phyloP scores from a whole-genome alignment of 2,113 vertebrate species.

The Periophthalmus modestus region DNA sequence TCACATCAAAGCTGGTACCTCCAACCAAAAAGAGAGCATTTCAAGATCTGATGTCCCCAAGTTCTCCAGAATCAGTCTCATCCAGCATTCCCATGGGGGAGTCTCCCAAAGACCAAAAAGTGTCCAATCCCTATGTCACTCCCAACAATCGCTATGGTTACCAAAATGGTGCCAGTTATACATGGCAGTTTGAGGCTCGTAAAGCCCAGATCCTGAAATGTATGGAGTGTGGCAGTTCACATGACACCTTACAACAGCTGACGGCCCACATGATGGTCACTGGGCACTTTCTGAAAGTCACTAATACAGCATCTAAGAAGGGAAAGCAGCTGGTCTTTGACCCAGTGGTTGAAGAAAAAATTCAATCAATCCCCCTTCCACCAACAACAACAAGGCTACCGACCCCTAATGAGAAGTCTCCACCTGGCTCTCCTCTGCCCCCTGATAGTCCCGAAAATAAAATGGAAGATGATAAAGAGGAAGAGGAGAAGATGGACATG shows the following conservation, averaged over 20 bases:
- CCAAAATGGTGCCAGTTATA: slow-evolving; percentile 99
- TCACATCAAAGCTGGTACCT: slow-evolving; percentile 91
- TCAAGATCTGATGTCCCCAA: slow-evolving; percentile 89
- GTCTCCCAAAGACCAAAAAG: slow-evolving; percentile 90
- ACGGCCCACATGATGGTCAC: slow-evolving; percentile 99
- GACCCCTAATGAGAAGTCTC: slow-evolving; percentile 82
- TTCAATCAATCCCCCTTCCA: slow-evolving; percentile 96
- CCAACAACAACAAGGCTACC: slow-evolving; percentile 92
- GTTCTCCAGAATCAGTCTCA: slow-evolving; percentile 89
- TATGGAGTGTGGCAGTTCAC: slow-evolving; percentile 99
- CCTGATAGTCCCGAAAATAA: slow-evolving; percentile 79
- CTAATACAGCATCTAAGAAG: slow-evolving; percentile 97
- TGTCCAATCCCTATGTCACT: slow-evolving; percentile 94
- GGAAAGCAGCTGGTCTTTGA: slow-evolving; percentile 96
- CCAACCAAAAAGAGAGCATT: slow-evolving; percentile 94
- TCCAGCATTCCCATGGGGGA: slow-evolving; percentile 81
- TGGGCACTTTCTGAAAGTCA: slow-evolving; percentile 97
- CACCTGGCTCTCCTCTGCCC: slow-evolving; percentile 82
- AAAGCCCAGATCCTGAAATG: slow-evolving; percentile 99
- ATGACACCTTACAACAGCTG: slow-evolving; percentile 96
- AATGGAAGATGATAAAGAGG: slow-evolving; percentile 81
- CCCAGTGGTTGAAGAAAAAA: slow-evolving; percentile 92
- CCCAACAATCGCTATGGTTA: slow-evolving; percentile 99
- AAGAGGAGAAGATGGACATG: slow-evolving; percentile 47
- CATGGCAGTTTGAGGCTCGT: slow-evolving; percentile 98